Evolutionary conservation across 1,140 invertebrate genomes (phyloP).

Genomic region (Drosophila azteca): DNA sequence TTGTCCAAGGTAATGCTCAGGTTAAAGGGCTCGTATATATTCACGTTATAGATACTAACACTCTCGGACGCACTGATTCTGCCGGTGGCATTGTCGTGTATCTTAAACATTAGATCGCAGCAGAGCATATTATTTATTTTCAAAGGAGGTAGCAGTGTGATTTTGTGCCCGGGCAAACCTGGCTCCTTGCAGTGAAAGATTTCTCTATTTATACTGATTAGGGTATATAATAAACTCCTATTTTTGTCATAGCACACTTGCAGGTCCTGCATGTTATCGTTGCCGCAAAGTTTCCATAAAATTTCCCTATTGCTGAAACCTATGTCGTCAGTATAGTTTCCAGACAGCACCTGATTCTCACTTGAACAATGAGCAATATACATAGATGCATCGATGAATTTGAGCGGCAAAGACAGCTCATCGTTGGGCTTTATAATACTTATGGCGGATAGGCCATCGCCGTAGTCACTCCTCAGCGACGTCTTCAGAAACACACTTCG

Average conservation of each 20-base stretch:
- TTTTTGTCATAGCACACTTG: slow-evolving; percentile 63
- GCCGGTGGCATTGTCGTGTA: slow-evolving; percentile 84
- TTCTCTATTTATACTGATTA: slow-evolving; percentile 88
- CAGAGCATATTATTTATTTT: slow-evolving; percentile 91
- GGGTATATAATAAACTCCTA: slow-evolving; percentile 63
- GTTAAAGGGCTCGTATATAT: slow-evolving; percentile 89
- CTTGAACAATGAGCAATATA: slow-evolving; percentile 59
- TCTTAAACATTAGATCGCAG: slow-evolving; percentile 88
- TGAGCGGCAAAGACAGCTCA: slow-evolving; percentile 77
- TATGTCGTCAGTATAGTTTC: slow-evolving; percentile 45
- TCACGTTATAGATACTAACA: slow-evolving; percentile 85
- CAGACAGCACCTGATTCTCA: slow-evolving; percentile 22
- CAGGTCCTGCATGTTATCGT: slow-evolving; percentile 48
- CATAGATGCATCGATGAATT: slow-evolving; percentile 71
- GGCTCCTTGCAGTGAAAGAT: slow-evolving; percentile 89
- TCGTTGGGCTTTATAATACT: slow-evolving; percentile 56
- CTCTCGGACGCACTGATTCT: slow-evolving; percentile 86
- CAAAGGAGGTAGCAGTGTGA: slow-evolving; percentile 92
- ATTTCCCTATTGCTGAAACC: slow-evolving; percentile 67
- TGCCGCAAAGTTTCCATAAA: slow-evolving; percentile 56
- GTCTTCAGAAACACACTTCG: slow-evolving; percentile 89
- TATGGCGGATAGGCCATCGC: slow-evolving; percentile 39
- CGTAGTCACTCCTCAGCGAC: slow-evolving; percentile 84
- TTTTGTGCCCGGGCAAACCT: slow-evolving; percentile 91
- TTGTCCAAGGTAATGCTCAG: slow-evolving; percentile 92